Base-by-base conservation (phyloP, 2,797 vertebrate genomes). In the Bradypodion ventrale region DNA sequence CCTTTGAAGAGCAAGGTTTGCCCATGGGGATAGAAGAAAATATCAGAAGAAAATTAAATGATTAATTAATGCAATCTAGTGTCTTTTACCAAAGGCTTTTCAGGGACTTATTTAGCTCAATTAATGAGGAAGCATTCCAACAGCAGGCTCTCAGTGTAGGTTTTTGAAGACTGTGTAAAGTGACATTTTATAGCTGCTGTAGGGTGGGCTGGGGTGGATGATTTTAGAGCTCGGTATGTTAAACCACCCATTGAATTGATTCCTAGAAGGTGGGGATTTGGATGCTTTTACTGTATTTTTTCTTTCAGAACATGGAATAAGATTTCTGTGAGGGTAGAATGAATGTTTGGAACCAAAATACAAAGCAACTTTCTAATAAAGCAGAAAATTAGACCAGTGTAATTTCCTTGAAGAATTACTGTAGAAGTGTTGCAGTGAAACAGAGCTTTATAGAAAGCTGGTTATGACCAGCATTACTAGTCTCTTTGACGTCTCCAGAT, bases 41-140 rank as follows among this genome's bases (percentile, higher is more conserved):
- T n/a, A 94, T 91, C 90, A 94, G 89, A 94, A 92, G 89, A 80
- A 93, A 93, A 93, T 94, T 93, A 88, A 93, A 94, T 94, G 92
- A 94, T 94, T 94, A 94, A 94, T 94, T 94, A 94, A 91, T 92
- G 88, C 91, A 93, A 92, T 93, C 90, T 89, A 86, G 87, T 85
- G 86, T 90, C 92, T 92, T 93, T 93, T 89, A 94, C 92, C 90
- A 90, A 90, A 93, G 94, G 90, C 90, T 94, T 94, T 91, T 19
- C n/a, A 88, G 82, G 90, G 85, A 88, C 87, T 91, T 92, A 87
- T 2, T 93, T 91, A 91, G 87, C 84, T 92, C 86, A 0, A 89
- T 93, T 93, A 93, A 94, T 91, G 92, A 93, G 90, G 85, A 89
- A 88, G 49, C 88, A 91, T 90, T 94, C 80, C 87, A 89, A 73